Base-by-base conservation (phyloP, 2,888 invertebrate genomes). In the Sicus ferrugineus region DNA sequence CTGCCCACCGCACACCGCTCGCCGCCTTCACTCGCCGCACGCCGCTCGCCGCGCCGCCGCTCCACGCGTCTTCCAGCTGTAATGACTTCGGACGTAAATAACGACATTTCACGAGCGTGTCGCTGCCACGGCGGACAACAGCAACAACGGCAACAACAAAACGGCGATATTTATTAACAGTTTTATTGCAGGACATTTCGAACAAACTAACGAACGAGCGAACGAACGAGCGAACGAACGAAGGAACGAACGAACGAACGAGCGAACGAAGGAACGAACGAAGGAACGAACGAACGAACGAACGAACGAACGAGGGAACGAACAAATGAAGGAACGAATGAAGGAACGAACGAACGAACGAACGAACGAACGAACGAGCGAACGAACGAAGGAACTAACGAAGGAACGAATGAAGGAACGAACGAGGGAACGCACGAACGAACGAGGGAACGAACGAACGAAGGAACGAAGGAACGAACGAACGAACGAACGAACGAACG, bases 161-260 rank as follows among this genome's bases (percentile, higher is more conserved):
- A 54, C 65, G 54, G 16, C 21, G 54, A 65, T 65, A 54, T 65
- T 65, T 65, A 65, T 65, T 65, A 52, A 54, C 34, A 34, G 21
- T 65, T 65, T 65, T 65, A 65, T 65, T 31, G 65, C 65, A 65
- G 65, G 65, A 65, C 65, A 54, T 54, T 54, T 61, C 42, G 61
- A 31, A 61, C 42, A 61, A 31, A 61, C 38, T 61, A 61, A 61
- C 61, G 21, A 61, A 61, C 38, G 28, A n/a, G 26, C 65, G 54
- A 52, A 16, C 30, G 38, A 34, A 38, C 23, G 38, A 7, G 11
- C 31, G 26, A 19, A 21, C 64, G 30, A 34, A 9, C 19, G 19
- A 19, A 30, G 34, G n/a, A 14, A 6, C 26, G 11, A 31, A 19
- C 58, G 19, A 58, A 30, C 58, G 58, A 58, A 30, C 59, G 34